phyloP scores from a whole-genome alignment of 2,797 vertebrate genomes.

The Malurus splendens region DNA sequence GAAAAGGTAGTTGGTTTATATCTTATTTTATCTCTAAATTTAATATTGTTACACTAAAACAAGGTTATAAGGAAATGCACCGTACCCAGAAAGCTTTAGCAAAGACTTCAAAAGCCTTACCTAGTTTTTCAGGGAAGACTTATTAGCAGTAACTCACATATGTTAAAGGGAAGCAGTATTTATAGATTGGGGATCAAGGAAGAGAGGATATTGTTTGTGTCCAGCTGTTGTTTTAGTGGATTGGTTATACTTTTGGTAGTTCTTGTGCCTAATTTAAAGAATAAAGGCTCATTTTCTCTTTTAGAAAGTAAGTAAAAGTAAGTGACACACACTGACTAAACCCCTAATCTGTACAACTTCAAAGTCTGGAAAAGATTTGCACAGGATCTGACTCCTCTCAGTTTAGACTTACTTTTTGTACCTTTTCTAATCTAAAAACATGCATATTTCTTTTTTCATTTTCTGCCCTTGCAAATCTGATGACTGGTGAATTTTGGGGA shows the following conservation, averaged over 20 bases:
- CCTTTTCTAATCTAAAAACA: constrained; percentile 12
- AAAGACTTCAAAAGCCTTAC: background rate
- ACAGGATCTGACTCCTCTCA: background rate
- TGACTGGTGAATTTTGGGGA: constrained; percentile 6
- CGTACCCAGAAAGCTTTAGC: background rate
- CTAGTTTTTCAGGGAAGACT: background rate
- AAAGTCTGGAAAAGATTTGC: constrained; percentile 38
- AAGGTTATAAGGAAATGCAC: background rate
- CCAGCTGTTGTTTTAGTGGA: background rate
- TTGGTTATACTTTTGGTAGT: background rate
- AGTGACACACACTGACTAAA: background rate
- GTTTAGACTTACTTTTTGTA: background rate
- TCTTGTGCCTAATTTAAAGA: background rate
- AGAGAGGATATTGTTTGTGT: background rate
- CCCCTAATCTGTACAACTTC: background rate
- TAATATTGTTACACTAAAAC: background rate
- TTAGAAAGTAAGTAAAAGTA: background rate
- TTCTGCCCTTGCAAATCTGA: background rate
- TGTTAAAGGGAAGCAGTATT: background rate
- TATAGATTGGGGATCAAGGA: background rate
- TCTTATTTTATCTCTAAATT: background rate
- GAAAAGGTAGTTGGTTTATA: background rate
- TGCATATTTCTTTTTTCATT: background rate
- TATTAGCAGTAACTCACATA: background rate
- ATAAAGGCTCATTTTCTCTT: background rate